phyloP scores from a whole-genome alignment of 2,797 vertebrate species.

The Pseudocheirus occidentalis region DNA sequence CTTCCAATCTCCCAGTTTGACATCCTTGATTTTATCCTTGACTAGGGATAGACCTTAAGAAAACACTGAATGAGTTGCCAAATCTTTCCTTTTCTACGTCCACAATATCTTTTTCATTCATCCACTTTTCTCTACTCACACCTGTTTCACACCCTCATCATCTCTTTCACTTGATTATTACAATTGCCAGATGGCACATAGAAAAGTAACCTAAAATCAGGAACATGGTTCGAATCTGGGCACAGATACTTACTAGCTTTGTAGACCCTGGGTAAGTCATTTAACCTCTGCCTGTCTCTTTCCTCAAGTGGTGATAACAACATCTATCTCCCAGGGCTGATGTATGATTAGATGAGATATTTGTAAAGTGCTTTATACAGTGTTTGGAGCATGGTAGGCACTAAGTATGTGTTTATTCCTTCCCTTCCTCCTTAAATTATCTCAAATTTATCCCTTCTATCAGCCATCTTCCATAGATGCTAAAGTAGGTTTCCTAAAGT shows the following conservation, averaged over 20 bases:
- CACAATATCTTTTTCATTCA: not conserved
- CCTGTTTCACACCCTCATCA: not conserved
- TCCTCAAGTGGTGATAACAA: not conserved
- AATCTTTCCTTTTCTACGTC: not conserved
- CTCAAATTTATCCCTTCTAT: not conserved
- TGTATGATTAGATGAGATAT: not conserved
- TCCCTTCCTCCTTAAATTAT: not conserved
- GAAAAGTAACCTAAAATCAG: not conserved
- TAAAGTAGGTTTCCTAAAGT: not conserved
- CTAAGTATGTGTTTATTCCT: not conserved
- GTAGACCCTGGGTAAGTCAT: not conserved
- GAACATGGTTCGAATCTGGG: not conserved
- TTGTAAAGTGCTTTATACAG: not conserved
- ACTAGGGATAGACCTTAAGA: not conserved
- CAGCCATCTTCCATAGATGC: not conserved
- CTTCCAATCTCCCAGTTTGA: not conserved
- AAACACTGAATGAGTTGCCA: not conserved
- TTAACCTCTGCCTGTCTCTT: not conserved
- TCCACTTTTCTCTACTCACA: not conserved
- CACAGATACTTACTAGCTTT: not conserved
- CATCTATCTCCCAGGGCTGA: not conserved
- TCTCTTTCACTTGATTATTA: not conserved
- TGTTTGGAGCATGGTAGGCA: not conserved
- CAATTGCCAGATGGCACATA: not conserved
- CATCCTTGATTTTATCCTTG: not conserved